A percentile compares a stretch with the other conserved stretches of the same genome.
These are phyloP conservation scores for Glaucopsyche alexis DNA, from an alignment of 2,888 invertebrate genomes.

Conservation along the genomic window DNA sequence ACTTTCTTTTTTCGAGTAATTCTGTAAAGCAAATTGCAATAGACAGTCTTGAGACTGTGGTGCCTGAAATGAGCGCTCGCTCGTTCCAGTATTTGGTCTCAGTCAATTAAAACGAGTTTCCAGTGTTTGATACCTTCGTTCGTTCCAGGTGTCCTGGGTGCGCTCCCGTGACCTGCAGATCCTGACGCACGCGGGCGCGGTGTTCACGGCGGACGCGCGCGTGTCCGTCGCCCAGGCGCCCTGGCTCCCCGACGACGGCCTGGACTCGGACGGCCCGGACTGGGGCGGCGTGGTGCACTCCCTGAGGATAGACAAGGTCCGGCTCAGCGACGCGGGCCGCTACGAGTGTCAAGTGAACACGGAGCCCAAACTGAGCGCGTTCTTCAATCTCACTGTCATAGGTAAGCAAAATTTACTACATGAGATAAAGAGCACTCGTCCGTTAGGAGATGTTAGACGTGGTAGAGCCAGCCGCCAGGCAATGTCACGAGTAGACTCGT, in stretches of 20 bases:
- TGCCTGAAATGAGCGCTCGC: too few relatives aligned
- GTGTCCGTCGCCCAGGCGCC: conserved; percentile 80
- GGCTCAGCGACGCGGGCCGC: conserved; percentile 81
- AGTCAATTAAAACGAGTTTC: too few relatives aligned
- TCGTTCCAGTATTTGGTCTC: too few relatives aligned
- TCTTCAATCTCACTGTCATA: conserved; percentile 82
- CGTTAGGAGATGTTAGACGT: too few relatives aligned
- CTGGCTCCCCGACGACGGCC: conserved; percentile 50
- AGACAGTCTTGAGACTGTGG: too few relatives aligned
- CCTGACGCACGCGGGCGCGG: conserved; percentile 81
- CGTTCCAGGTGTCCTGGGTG: conserved; percentile 86
- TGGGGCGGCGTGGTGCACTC: conserved; percentile 74
- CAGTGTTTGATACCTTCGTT: too few relatives aligned
- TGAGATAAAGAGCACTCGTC: not conserved
- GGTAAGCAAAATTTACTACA: conserved; percentile 62
- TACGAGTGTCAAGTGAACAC: conserved; percentile 89
- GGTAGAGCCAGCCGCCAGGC: too few relatives aligned
- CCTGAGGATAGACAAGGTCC: conserved; percentile 81
- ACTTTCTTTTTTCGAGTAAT: too few relatives aligned
- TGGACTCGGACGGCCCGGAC: conserved; percentile 72
- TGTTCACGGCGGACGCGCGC: conserved; percentile 85
- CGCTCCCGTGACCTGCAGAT: conserved; percentile 85
- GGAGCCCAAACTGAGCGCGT: conserved; percentile 86
- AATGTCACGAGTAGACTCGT: too few relatives aligned
- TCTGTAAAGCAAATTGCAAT: too few relatives aligned